A percentile compares a stretch with the other conserved stretches of the same genome.
phyloP scores from a whole-genome alignment of 2,797 vertebrate genomes.

The Coranthus polyacanthus region DNA sequence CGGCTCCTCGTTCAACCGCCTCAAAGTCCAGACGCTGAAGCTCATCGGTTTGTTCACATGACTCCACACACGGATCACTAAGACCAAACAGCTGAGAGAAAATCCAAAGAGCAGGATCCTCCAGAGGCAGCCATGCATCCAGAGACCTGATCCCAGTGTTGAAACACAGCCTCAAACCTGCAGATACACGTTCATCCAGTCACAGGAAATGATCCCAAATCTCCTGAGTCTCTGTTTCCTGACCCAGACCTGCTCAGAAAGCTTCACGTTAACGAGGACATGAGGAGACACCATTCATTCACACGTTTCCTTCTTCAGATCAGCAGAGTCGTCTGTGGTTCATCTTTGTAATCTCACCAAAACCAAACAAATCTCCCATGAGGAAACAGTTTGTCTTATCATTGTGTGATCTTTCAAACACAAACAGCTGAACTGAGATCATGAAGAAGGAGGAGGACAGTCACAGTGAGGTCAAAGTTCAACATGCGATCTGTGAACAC shows the following conservation, averaged over 20 bases:
- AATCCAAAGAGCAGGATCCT: slow-evolving; percentile 35
- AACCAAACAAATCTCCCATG: too few relatives aligned
- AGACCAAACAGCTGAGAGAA: slow-evolving; percentile 43
- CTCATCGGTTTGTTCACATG: slow-evolving; percentile 52
- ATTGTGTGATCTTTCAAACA: not conserved
- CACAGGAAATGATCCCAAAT: too few relatives aligned
- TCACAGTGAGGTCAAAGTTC: not conserved
- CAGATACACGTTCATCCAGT: too few relatives aligned
- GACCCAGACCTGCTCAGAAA: too few relatives aligned
- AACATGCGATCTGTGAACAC: not conserved
- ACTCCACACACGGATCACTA: slow-evolving; percentile 30
- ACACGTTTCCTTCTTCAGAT: not conserved
- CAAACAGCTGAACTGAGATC: not conserved
- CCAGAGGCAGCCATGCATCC: slow-evolving; percentile 30
- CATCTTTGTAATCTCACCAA: too few relatives aligned
- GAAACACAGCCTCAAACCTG: too few relatives aligned
- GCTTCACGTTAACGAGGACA: too few relatives aligned
- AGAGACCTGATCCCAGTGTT: slow-evolving; percentile 33
- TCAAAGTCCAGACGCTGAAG: slow-evolving; percentile 50
- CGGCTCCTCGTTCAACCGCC: slow-evolving; percentile 47
- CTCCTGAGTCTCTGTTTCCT: too few relatives aligned
- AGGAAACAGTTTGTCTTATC: not conserved
- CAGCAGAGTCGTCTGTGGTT: not conserved
- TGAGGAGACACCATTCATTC: too few relatives aligned
- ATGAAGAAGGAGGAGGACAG: too few relatives aligned